Evolutionary conservation across 92 coral and sea anemone genomes (phyloP).

Genomic region (Paragorgia papillata): DNA sequence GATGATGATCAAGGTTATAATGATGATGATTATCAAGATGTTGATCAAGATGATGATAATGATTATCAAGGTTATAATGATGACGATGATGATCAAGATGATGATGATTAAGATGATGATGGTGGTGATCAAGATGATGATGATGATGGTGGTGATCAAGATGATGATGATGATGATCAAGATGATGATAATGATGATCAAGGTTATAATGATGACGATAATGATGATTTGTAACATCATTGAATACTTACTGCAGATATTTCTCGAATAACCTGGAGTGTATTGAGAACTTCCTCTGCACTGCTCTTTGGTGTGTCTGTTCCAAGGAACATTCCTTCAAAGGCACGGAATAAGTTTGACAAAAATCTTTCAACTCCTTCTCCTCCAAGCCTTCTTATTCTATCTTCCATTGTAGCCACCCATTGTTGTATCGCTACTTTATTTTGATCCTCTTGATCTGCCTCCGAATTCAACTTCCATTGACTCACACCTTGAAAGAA

Average conservation of each 20-base stretch:
- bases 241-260: slow-evolving; percentile 70
- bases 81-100: too few relatives aligned
- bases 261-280: slow-evolving; percentile 79
- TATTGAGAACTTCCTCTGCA: slow-evolving; percentile 75
- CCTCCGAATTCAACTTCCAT: slow-evolving; percentile 79
- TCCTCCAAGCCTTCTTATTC: slow-evolving; percentile 91
- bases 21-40: too few relatives aligned
- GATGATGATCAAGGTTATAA: too few relatives aligned
- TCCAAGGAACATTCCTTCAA: slow-evolving; percentile 88
- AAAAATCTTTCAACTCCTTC: slow-evolving; percentile 92
- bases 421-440: slow-evolving; percentile 83
- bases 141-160: too few relatives aligned
- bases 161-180: too few relatives aligned
- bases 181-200: too few relatives aligned
- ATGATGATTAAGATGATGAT: too few relatives aligned
- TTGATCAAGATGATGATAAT: too few relatives aligned
- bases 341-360: slow-evolving; percentile 91
- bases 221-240: too few relatives aligned
- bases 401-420: slow-evolving; percentile 92
- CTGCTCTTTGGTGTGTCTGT: slow-evolving; percentile 64
- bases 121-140: too few relatives aligned
- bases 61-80: too few relatives aligned
- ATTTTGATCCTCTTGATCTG: slow-evolving; percentile 74
- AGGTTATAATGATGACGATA: too few relatives aligned
- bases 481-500: slow-evolving; percentile 76